phyloP scores from a whole-genome alignment of 2,888 invertebrate genomes.

The Ametastegia equiseti region DNA sequence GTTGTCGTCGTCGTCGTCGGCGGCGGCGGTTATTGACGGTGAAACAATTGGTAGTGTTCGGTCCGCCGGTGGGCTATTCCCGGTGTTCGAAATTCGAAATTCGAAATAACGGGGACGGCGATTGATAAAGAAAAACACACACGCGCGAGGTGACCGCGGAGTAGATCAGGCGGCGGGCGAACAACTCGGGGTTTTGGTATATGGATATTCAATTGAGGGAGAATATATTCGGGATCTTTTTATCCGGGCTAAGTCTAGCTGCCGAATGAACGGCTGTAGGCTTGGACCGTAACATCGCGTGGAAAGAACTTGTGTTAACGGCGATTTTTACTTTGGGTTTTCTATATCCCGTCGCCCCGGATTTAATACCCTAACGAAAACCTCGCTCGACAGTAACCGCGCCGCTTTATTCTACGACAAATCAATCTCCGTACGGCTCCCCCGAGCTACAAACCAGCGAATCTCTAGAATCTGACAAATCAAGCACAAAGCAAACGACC shows the following conservation, averaged over 20 bases:
- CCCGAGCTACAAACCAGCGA: conserved; percentile 1
- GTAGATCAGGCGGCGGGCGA: background rate
- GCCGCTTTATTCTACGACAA: background rate
- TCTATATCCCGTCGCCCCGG: background rate
- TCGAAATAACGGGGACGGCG: too few species aligned
- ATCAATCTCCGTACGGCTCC: conserved; percentile 14
- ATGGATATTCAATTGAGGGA: background rate
- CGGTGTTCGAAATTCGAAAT: background rate
- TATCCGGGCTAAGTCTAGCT: background rate
- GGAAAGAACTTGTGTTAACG: background rate
- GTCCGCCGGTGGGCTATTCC: background rate
- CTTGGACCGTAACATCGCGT: conserved; percentile 3
- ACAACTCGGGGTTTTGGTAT: background rate
- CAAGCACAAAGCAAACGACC: conserved; percentile 36
- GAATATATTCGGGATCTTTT: background rate
- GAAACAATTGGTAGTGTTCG: background rate
- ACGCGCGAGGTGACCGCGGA: background rate
- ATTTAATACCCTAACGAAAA: background rate
- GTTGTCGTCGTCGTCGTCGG: background rate
- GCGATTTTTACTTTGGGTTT: background rate
- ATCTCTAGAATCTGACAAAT: conserved; percentile 43
- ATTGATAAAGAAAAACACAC: background rate
- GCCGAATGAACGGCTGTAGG: conserved; percentile 4
- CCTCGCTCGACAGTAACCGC: background rate
- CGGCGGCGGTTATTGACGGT: background rate